Conservation (phyloP, 2,797 vertebrate genomes). For the Lagorchestes hirsutus region DNA sequence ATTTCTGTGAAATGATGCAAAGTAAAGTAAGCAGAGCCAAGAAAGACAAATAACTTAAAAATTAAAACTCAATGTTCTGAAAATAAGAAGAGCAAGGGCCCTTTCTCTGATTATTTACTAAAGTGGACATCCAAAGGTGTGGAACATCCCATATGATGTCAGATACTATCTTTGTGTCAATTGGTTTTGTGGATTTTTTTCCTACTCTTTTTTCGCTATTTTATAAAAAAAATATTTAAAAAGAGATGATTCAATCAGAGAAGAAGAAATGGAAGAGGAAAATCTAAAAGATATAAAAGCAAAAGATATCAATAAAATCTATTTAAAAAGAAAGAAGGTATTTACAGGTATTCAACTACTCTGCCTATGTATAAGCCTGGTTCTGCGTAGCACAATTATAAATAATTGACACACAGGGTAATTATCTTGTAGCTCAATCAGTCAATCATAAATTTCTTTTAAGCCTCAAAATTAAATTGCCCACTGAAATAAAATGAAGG, state of each 20-base stretch:
- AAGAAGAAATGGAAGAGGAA: neutral
- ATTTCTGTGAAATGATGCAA: neutral
- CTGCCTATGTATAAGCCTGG: neutral
- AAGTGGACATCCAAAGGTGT: neutral
- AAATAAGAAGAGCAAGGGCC: neutral
- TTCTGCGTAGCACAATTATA: neutral
- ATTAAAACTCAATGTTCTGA: neutral
- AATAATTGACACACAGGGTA: neutral
- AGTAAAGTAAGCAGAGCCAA: neutral
- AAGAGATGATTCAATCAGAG: neutral
- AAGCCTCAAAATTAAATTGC: conserved; percentile 62
- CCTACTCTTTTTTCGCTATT: neutral
- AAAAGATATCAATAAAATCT: neutral
- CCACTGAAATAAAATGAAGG: conserved; percentile 69
- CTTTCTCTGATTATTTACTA: neutral
- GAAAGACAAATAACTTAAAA: neutral
- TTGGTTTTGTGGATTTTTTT: neutral
- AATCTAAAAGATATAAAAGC: neutral
- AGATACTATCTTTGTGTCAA: neutral
- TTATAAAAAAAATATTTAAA: neutral
- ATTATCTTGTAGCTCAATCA: conserved; percentile 51
- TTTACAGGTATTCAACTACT: neutral
- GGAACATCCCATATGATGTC: neutral
- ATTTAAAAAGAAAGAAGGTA: neutral
- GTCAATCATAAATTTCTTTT: conserved; percentile 39